phyloP scores from a whole-genome alignment of 2,888 invertebrate species.

The Parasteatoda lunata region DNA sequence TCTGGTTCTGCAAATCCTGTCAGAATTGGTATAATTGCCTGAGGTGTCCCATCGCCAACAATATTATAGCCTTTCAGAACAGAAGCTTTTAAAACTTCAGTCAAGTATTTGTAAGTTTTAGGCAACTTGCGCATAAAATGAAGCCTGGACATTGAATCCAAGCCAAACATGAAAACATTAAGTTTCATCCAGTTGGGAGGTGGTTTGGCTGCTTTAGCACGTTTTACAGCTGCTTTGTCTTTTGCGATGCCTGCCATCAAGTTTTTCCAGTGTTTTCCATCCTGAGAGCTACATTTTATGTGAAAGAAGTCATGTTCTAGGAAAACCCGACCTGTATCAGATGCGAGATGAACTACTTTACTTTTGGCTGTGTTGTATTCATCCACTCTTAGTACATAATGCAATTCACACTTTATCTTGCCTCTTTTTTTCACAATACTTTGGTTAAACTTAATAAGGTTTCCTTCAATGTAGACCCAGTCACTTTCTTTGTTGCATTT shows the following conservation, averaged over 20 bases:
- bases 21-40: slow-evolving; percentile 87
- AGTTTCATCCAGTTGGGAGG: slow-evolving; percentile 77
- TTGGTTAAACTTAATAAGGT: background rate
- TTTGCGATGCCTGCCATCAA: slow-evolving; percentile 80
- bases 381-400: slow-evolving; percentile 68
- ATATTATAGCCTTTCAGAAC: slow-evolving; percentile 87
- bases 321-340: slow-evolving; percentile 70
- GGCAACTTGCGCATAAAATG: slow-evolving; percentile 87
- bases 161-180: slow-evolving; percentile 89
- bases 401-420: slow-evolving; percentile 31
- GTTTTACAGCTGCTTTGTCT: slow-evolving; percentile 74
- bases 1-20: slow-evolving; percentile 88
- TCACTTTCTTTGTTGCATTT: slow-evolving; percentile 40
- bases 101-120: slow-evolving; percentile 82
- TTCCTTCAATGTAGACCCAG: slow-evolving; percentile 26
- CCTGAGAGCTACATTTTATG: slow-evolving; percentile 71
- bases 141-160: slow-evolving; percentile 90
- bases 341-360: slow-evolving; percentile 64
- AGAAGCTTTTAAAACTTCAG: slow-evolving; percentile 79
- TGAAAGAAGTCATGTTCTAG: slow-evolving; percentile 72
- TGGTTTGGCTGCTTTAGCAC: slow-evolving; percentile 76
- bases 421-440: slow-evolving; percentile 14
- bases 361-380: slow-evolving; percentile 46
- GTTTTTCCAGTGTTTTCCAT: slow-evolving; percentile 79
- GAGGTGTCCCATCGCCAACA: slow-evolving; percentile 82